Evolutionary conservation across 2,888 invertebrate species (phyloP).

Genomic region (Apeira syringaria): DNA sequence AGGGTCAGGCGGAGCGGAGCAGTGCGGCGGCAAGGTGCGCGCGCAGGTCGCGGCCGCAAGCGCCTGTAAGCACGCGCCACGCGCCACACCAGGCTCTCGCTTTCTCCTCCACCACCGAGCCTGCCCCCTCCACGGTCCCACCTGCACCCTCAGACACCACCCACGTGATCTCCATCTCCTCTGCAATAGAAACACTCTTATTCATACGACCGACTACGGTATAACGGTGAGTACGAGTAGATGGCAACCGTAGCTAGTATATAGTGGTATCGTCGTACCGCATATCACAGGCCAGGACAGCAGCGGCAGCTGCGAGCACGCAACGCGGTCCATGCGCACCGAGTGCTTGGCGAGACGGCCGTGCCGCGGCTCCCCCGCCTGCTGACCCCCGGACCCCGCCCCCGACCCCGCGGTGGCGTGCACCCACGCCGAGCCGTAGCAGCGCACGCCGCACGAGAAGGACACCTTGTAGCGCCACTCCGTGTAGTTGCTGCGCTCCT

Average conservation of each 20-base stretch:
- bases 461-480: conserved; percentile 52
- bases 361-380: conserved; percentile 22
- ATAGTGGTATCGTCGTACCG: conserved; percentile 29
- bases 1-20: not conserved
- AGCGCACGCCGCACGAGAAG: conserved; percentile 51
- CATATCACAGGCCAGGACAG: conserved; percentile 48
- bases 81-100: conserved; percentile 26
- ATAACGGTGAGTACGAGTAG: too few relatives aligned
- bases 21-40: conserved; percentile 8
- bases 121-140: conserved; percentile 5
- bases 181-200: too few relatives aligned
- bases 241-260: not conserved
- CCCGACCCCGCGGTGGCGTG: conserved; percentile 29
- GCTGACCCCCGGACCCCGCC: conserved; percentile 1
- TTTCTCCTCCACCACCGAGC: conserved; percentile 28
- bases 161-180: conserved; percentile 34
- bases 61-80: conserved; percentile 35
- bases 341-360: conserved; percentile 33
- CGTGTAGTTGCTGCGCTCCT: conserved; percentile 54
- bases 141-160: too few relatives aligned
- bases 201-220: too few relatives aligned
- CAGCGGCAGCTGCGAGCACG: conserved; percentile 40
- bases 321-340: conserved; percentile 31
- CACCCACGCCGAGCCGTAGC: conserved; percentile 42
- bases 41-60: conserved; percentile 26